Percentiles rank a stretch among this genome's conserved stretches.
phyloP scores from a whole-genome alignment of 2,888 invertebrate species.

The Epirrhoe tristata region DNA sequence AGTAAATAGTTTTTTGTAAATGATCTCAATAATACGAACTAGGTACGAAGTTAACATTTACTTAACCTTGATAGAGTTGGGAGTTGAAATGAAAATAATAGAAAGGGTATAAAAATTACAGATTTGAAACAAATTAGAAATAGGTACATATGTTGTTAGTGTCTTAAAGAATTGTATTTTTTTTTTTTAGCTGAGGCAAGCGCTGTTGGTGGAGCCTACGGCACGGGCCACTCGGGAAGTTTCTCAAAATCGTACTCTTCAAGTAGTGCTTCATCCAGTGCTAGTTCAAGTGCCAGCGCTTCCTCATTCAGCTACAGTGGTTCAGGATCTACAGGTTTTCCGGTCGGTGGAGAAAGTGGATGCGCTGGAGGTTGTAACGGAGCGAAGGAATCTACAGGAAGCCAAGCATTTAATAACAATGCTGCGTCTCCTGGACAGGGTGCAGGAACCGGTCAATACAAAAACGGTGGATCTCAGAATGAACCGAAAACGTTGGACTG shows the following conservation, averaged over 20 bases:
- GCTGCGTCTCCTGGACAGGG: constrained; percentile 40
- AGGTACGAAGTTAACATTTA: constrained; percentile 16
- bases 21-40: constrained; percentile 19
- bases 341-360: constrained; percentile 40
- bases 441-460: constrained; percentile 34
- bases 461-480: constrained; percentile 25
- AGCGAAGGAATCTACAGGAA: constrained; percentile 34
- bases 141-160: not conserved
- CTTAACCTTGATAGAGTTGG: constrained; percentile 28
- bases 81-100: constrained; percentile 4
- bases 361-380: constrained; percentile 52
- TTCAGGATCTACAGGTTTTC: constrained; percentile 49
- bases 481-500: constrained; percentile 34
- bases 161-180: constrained; percentile 4
- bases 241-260: constrained; percentile 75
- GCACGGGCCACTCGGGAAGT: constrained; percentile 73
- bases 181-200: constrained; percentile 61
- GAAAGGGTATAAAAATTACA: not conserved
- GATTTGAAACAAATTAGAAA: too few species aligned
- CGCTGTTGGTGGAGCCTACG: constrained; percentile 63
- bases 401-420: constrained; percentile 43
- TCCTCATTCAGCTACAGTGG: constrained; percentile 66
- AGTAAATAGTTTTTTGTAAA: constrained; percentile 16
- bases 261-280: constrained; percentile 74
- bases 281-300: constrained; percentile 74